Conservation (phyloP, 2,113 vertebrate genomes). For the Erpornis zantholeuca region DNA sequence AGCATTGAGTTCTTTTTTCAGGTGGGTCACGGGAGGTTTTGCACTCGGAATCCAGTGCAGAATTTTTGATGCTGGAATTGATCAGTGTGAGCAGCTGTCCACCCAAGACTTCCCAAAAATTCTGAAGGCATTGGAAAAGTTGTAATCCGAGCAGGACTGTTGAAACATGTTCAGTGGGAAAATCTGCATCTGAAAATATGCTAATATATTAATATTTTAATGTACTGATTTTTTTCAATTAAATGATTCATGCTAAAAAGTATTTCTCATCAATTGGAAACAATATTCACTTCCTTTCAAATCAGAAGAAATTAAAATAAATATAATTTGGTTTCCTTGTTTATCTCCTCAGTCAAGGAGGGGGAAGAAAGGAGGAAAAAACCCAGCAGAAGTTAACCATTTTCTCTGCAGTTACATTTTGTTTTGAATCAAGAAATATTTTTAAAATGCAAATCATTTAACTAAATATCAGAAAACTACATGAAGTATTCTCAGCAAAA, state of each 20-base stretch:
- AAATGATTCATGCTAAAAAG: constrained; percentile 29
- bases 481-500: not conserved
- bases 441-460: not conserved
- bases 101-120: not conserved
- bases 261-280: constrained; percentile 38
- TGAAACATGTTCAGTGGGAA: not conserved
- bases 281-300: constrained; percentile 38
- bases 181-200: constrained; percentile 45
- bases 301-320: constrained; percentile 45
- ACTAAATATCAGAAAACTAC: not conserved
- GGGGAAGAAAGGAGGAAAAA: not conserved
- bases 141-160: not conserved
- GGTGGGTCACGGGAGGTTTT: not conserved
- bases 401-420: not conserved
- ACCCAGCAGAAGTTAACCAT: not conserved
- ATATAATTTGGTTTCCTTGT: constrained; percentile 32
- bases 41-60: not conserved
- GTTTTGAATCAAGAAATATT: not conserved
- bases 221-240: constrained; percentile 32
- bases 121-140: not conserved
- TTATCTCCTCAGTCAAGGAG: not conserved
- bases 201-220: constrained; percentile 41
- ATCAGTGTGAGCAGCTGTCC: not conserved
- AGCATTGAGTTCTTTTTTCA: not conserved
- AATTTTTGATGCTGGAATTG: not conserved